Conservation (phyloP, 2,113 vertebrate species). For the Syrmaticus mikado region DNA sequence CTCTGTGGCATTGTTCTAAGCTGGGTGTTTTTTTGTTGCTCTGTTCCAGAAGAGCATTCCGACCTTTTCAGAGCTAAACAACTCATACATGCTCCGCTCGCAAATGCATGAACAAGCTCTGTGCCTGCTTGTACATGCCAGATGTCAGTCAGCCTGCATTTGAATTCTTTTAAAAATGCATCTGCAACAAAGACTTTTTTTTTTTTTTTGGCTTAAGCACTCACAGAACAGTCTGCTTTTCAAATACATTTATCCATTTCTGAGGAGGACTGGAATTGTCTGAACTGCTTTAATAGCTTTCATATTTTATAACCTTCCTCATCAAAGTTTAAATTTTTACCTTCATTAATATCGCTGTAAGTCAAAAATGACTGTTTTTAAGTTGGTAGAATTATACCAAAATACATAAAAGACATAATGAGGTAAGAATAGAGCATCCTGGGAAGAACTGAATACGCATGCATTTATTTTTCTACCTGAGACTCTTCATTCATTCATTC, state of each 20-base stretch:
- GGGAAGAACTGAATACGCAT: background rate
- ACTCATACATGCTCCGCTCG: background rate
- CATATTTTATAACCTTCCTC: background rate
- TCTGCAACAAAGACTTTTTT: background rate
- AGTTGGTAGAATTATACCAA: background rate
- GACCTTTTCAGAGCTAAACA: background rate
- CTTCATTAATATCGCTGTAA: background rate
- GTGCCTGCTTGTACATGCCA: background rate
- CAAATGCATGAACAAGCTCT: background rate
- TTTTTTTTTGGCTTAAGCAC: background rate
- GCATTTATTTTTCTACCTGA: background rate
- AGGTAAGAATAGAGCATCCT: background rate
- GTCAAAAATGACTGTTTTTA: background rate
- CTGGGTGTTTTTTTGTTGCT: background rate
- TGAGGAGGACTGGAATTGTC: background rate
- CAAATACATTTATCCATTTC: background rate
- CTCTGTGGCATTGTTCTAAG: background rate
- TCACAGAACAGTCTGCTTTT: background rate
- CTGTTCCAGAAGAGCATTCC: background rate
- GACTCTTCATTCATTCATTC: background rate
- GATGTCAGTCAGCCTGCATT: background rate
- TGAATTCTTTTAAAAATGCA: background rate
- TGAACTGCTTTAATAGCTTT: background rate
- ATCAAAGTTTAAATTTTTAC: conserved; percentile 1
- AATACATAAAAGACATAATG: background rate